phyloP scores from a whole-genome alignment of 2,797 vertebrate species.

The Sebastes iracundus region DNA sequence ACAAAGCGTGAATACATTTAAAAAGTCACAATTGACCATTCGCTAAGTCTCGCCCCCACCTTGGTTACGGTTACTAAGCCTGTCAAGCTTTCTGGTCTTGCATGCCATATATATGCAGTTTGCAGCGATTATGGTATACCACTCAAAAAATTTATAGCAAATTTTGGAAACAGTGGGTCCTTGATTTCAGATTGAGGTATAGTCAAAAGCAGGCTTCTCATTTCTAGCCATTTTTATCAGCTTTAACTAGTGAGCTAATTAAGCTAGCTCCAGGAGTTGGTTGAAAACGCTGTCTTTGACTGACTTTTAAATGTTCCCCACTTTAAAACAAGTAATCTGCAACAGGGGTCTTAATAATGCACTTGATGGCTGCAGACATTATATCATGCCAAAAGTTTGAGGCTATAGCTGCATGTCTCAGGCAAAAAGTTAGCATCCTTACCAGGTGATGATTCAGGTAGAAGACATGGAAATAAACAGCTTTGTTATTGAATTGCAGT shows the following conservation, averaged over 20 bases:
- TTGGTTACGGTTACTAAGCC: neutral
- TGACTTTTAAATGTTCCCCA: neutral
- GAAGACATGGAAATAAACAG: neutral
- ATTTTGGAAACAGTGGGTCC: neutral
- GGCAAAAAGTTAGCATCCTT: neutral
- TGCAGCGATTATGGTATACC: neutral
- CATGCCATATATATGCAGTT: neutral
- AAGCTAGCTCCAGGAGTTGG: neutral
- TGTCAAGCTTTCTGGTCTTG: neutral
- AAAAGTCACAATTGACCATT: conserved; percentile 7
- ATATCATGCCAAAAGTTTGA: neutral
- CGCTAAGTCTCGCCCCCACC: neutral
- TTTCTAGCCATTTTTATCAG: neutral
- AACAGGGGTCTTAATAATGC: neutral
- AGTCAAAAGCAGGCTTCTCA: neutral
- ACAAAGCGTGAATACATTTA: conserved; percentile 35
- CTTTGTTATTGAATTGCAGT: neutral
- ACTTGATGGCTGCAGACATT: neutral
- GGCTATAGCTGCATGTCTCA: neutral
- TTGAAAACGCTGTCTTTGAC: neutral
- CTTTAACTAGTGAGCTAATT: neutral
- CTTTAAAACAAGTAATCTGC: neutral
- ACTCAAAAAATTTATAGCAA: neutral
- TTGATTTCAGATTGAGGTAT: neutral
- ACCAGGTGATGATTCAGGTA: neutral